phyloP scores from a whole-genome alignment of 2,888 invertebrate species.

The Drosophila nr. medialis region DNA sequence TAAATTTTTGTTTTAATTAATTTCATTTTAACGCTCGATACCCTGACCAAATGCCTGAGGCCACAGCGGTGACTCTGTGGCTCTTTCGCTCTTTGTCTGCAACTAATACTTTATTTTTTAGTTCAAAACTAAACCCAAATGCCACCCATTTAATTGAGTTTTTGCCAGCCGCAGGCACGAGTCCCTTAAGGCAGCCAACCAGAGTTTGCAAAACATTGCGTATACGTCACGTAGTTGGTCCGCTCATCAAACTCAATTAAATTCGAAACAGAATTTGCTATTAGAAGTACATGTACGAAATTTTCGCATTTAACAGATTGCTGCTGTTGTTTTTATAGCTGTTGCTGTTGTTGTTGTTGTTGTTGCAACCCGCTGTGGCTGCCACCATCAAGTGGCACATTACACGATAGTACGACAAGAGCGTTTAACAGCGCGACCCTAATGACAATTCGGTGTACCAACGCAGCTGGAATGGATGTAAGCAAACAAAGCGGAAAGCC shows the following conservation, averaged over 20 bases:
- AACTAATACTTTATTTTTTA: conserved; percentile 32
- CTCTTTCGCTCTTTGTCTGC: conserved; percentile 2
- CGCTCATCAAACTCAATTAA: conserved; percentile 12
- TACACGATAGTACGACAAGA: conserved; percentile 28
- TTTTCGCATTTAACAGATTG: conserved; percentile 40
- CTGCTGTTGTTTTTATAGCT: background rate
- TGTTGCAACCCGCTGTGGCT: conserved; percentile 47
- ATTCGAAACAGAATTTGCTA: conserved; percentile 20
- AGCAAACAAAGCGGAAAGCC: conserved; percentile 17
- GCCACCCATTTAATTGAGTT: conserved; percentile 43
- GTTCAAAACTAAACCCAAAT: conserved; percentile 27
- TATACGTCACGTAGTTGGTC: conserved; percentile 31
- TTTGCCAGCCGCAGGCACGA: conserved; percentile 18
- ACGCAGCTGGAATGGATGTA: conserved; percentile 61
- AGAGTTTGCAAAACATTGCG: conserved; percentile 13
- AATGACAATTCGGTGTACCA: conserved; percentile 66
- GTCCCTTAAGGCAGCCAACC: background rate
- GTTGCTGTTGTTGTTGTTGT: background rate
- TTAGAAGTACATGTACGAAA: conserved; percentile 27
- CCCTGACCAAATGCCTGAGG: conserved; percentile 40
- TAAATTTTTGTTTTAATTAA: conserved; percentile 71
- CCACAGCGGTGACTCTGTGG: conserved; percentile 8
- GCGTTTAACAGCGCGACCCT: conserved; percentile 39
- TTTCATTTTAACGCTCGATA: conserved; percentile 63
- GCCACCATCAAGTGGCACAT: conserved; percentile 30